Evolutionary conservation across 2,113 vertebrate species (phyloP).

Genomic region (Oreochromis aureus): DNA sequence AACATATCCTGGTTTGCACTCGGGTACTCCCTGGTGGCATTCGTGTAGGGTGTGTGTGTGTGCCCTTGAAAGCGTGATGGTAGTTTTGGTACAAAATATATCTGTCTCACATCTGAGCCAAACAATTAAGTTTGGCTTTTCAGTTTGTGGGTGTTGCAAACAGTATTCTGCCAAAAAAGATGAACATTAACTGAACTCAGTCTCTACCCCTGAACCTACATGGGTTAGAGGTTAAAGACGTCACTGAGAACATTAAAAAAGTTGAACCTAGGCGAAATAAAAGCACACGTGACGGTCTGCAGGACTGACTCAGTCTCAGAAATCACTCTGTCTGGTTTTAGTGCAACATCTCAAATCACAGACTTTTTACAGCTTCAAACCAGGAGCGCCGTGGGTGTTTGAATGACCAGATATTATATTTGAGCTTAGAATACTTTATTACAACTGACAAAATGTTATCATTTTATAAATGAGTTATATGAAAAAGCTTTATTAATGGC

Average conservation of each 20-base stretch:
- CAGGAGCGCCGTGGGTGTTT: rapidly evolving
- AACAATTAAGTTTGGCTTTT: background rate
- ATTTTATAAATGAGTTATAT: background rate
- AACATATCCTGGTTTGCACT: background rate
- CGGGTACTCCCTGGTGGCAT: background rate
- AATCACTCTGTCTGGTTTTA: background rate
- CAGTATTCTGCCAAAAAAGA: background rate
- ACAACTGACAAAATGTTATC: background rate
- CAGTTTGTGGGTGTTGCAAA: background rate
- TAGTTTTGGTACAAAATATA: background rate
- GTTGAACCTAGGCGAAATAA: no score
- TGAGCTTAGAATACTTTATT: background rate
- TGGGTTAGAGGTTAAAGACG: background rate
- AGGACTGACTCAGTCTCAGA: background rate
- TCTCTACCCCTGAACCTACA: background rate
- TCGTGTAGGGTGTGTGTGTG: background rate
- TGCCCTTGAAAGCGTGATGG: background rate
- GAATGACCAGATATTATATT: background rate
- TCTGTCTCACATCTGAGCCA: background rate
- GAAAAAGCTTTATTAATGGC: background rate
- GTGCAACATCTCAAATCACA: background rate
- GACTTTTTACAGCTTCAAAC: background rate
- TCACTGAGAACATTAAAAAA: no score
- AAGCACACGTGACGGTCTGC: no score
- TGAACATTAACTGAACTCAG: background rate